Evolutionary conservation across 2,797 vertebrate species (phyloP), one percentile per base, ranked within the genome.

Genomic region (Poecilia gillii): DNA sequence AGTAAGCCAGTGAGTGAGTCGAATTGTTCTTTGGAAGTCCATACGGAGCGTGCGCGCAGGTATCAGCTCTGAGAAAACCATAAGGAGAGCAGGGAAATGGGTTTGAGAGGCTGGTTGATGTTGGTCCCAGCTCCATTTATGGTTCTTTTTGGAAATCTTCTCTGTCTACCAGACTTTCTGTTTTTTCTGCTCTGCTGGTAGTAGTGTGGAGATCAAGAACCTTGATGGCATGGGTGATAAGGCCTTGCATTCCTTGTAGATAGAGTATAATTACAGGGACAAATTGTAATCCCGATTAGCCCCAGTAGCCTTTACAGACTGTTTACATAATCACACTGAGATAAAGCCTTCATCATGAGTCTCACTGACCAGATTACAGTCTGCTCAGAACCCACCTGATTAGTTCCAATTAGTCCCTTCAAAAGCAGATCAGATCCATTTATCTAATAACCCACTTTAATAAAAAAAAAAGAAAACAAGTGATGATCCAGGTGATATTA

Each of bases 201-300:
- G 62, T 78, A 71, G 70, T 77, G 74, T 73, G 57, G 78, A 87
- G 84, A 92, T 89, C 79, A 82, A 82, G 87, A 88, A 91, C 86
- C 84, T 83, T 81, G 14, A 85, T 81, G 89, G 76, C 88, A 91
- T 87, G 46, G 76, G 80, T 84, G 88, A 91, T 91, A 91, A 94
- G 81, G 82, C 87, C 85, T 87, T 77, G 70, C 79, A 88, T 86
- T 93, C 90, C 89, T 88, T 76, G 83, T 83, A 93, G 91, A 92
- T 93, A 87, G 86, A 81, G 90, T 90, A 89, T 93, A 94, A 94
- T 94, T 94, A 93, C 91, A 91, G 88, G 85, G 90, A 91, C 90
- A 93, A 93, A 94, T 91, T 92, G 93, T 95, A 92, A 94, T 95
- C 93, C 94, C 91, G 92, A 94, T 95, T 93, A 95, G 90, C 90